Evolutionary conservation across 2,113 vertebrate genomes (phyloP).

Genomic region (Cygnus buccinator): DNA sequence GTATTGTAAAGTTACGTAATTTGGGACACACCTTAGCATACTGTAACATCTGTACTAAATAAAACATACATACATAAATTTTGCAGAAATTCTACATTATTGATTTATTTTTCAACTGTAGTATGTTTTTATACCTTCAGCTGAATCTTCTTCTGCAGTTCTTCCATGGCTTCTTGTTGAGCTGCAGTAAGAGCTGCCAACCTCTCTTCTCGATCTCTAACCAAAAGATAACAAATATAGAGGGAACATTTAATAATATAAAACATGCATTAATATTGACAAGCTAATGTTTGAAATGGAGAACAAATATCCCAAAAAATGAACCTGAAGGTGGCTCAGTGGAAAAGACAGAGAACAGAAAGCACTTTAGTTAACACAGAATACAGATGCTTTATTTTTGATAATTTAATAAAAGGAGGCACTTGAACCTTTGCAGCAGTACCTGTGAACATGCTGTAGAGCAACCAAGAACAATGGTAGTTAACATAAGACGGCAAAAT

Average conservation of each 20-base stretch:
- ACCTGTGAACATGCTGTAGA: neutral
- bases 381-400: neutral
- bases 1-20: neutral
- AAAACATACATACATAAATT: neutral
- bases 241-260: neutral
- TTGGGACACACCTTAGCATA: neutral
- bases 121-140: slow-evolving; percentile 83
- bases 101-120: neutral
- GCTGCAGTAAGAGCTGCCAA: slow-evolving; percentile 96
- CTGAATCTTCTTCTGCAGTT: slow-evolving; percentile 98
- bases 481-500: neutral
- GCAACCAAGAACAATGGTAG: neutral
- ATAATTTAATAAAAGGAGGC: neutral
- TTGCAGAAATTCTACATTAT: neutral
- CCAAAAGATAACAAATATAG: neutral
- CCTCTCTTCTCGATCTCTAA: slow-evolving; percentile 93
- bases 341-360: neutral
- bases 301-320: neutral
- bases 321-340: neutral
- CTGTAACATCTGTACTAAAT: neutral
- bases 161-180: slow-evolving; percentile 98
- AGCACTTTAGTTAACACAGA: neutral
- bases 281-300: neutral
- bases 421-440: neutral
- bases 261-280: neutral